A percentile compares a stretch with the other conserved stretches of the same genome.
Evolutionary conservation across 2,888 invertebrate species (phyloP).

Genomic region (Mallateleia sp.): DNA sequence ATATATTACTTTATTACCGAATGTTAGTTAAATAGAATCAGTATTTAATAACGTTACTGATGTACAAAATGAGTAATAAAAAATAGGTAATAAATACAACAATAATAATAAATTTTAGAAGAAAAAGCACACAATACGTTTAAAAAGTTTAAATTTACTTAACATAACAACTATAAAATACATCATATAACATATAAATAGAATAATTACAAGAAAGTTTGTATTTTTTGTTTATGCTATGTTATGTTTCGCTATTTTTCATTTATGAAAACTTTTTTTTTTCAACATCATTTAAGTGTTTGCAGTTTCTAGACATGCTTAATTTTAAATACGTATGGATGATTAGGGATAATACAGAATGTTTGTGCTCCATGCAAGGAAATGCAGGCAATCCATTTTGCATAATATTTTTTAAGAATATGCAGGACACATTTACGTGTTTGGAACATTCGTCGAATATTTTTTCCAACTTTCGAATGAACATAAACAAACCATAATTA

Average conservation of each 20-base stretch:
- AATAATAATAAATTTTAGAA: no score
- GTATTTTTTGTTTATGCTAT: not conserved
- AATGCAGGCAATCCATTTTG: conserved; percentile 5
- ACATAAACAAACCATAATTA: conserved; percentile 1
- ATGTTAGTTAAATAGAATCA: no score
- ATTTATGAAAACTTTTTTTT: conserved; percentile 21
- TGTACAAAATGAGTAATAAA: no score
- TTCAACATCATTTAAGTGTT: not conserved
- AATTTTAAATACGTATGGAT: conserved; percentile 12
- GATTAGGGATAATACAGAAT: not conserved
- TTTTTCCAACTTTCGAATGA: conserved; percentile 9
- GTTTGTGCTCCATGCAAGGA: conserved; percentile 21
- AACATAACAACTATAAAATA: no score
- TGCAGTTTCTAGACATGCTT: not conserved
- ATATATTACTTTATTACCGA: no score
- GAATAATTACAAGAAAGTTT: no score
- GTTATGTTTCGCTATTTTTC: conserved; percentile 8
- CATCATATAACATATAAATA: no score
- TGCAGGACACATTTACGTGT: not conserved
- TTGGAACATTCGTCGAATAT: not conserved
- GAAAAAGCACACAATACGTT: no score
- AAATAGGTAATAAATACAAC: no score
- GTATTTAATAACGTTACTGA: no score
- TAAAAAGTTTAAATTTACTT: no score
- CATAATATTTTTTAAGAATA: not conserved